Conservation (phyloP, 2,113 vertebrate genomes). For the Thalassarche chlororhynchos region DNA sequence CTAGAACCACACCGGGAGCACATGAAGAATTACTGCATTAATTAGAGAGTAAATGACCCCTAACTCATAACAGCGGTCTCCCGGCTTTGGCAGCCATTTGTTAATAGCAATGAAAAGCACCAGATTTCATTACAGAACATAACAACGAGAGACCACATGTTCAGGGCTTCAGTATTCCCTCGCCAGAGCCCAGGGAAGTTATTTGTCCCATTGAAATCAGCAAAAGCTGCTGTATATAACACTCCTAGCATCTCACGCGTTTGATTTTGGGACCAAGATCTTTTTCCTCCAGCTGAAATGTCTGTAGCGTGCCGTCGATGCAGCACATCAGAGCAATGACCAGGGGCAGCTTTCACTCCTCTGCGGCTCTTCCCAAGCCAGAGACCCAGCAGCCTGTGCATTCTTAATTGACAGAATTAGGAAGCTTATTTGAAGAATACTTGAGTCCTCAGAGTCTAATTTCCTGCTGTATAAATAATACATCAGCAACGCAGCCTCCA, state of each 20-base stretch:
- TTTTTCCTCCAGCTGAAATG: constrained; percentile 7
- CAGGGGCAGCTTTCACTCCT: constrained; percentile 4
- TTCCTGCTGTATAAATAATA: constrained; percentile 71
- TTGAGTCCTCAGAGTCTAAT: constrained; percentile 67
- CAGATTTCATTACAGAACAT: not conserved
- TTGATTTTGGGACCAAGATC: not conserved
- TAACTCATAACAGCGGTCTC: not conserved
- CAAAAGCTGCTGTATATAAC: not conserved
- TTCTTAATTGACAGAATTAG: constrained; percentile 68
- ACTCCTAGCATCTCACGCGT: not conserved
- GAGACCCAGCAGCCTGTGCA: constrained; percentile 30
- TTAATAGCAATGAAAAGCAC: not conserved
- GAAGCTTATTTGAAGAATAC: constrained; percentile 63
- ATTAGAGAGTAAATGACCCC: constrained; percentile 29
- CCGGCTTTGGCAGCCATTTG: not conserved
- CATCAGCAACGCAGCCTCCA: constrained; percentile 45
- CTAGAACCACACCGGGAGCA: not conserved
- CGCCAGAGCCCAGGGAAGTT: not conserved
- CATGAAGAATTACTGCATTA: constrained; percentile 1
- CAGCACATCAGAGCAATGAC: constrained; percentile 33
- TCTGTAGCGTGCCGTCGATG: not conserved
- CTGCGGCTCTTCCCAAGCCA: not conserved
- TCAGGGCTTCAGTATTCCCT: not conserved
- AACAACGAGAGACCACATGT: not conserved
- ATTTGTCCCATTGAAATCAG: not conserved